phyloP scores from a whole-genome alignment of 2,888 invertebrate genomes.

The Chloromyia formosa region DNA sequence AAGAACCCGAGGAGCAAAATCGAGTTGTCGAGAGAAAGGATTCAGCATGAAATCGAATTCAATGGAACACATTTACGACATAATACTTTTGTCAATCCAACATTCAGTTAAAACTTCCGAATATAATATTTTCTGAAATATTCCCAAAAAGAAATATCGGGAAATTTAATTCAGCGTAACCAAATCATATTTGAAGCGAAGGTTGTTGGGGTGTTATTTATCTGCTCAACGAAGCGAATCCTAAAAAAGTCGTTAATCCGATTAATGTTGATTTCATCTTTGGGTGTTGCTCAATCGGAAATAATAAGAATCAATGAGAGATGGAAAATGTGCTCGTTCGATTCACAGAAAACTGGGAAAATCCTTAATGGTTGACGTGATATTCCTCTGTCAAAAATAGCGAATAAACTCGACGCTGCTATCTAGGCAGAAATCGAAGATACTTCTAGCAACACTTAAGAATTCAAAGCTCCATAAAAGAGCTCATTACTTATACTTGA shows the following conservation, averaged over 20 bases:
- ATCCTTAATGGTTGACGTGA: not conserved
- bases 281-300: not conserved
- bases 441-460: not conserved
- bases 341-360: not conserved
- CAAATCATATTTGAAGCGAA: not conserved
- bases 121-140: not conserved
- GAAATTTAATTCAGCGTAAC: not conserved
- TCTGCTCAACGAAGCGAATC: not conserved
- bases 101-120: not conserved
- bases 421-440: not conserved
- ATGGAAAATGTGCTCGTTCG: not conserved
- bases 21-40: not conserved
- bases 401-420: too few species aligned
- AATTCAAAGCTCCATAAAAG: conserved; percentile 4
- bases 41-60: not conserved
- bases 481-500: not conserved
- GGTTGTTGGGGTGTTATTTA: not conserved
- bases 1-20: not conserved
- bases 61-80: not conserved
- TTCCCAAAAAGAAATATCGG: not conserved
- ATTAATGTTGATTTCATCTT: conserved; percentile 8
- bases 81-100: not conserved
- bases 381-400: not conserved
- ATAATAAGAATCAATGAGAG: not conserved
- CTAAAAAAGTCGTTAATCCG: not conserved